Conservation (phyloP, 2,113 vertebrate genomes). For the Nothobranchius kuhntae region DNA sequence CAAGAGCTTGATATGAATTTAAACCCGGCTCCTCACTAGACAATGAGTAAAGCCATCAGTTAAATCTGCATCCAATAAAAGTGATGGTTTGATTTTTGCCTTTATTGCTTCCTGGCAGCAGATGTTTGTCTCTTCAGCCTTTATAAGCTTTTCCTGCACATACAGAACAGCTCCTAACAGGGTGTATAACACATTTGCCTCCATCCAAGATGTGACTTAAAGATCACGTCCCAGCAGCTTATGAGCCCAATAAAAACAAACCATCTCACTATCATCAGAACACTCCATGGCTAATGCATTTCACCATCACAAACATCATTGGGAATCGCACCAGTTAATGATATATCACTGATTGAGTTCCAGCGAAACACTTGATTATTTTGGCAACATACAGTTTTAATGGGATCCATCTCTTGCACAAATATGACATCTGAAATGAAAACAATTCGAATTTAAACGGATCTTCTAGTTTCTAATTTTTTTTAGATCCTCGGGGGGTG, state of each 20-base stretch:
- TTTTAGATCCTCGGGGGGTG: no score
- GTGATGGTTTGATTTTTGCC: not conserved
- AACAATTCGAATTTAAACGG: no score
- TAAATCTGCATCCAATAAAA: not conserved
- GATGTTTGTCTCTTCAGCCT: not conserved
- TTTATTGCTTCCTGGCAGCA: not conserved
- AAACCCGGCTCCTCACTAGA: not conserved
- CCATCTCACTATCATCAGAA: no score
- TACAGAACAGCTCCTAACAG: not conserved
- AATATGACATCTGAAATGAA: no score
- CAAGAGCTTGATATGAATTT: conserved; percentile 8
- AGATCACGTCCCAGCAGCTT: not conserved
- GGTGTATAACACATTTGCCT: not conserved
- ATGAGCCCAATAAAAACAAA: not conserved
- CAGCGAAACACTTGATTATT: no score
- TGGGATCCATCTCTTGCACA: no score
- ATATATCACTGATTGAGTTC: no score
- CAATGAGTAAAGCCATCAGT: not conserved
- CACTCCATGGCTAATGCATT: no score
- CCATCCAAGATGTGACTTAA: not conserved
- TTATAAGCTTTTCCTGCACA: not conserved
- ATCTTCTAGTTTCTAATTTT: no score
- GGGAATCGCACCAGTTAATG: no score
- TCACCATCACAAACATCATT: no score
- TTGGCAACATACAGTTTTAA: no score